These are phyloP conservation scores for Xestia c-nigrum DNA, from an alignment of 2,888 invertebrate species.

Conservation along the genomic window DNA sequence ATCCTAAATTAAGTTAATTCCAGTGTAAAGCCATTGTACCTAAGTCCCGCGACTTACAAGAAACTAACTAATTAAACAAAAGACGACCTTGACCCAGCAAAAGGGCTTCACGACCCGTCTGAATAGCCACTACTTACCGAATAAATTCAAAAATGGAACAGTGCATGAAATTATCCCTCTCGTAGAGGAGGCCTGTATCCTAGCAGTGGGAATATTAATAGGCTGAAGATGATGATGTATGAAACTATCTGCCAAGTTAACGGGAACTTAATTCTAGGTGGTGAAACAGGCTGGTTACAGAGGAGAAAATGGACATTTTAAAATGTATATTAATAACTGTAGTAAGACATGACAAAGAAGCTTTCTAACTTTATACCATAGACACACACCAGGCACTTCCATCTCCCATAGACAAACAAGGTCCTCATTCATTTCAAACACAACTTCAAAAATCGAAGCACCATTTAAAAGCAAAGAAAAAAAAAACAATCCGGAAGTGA, in stretches of 20 bases:
- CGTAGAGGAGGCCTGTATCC: no score
- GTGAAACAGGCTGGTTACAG: neutral
- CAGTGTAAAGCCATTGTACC: neutral
- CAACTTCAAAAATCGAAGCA: slow-evolving; percentile 12
- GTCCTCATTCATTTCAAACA: slow-evolving; percentile 27
- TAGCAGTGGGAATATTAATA: no score
- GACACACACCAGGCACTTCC: neutral
- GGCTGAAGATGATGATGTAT: no score
- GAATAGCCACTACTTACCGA: no score
- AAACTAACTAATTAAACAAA: neutral
- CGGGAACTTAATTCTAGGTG: no score
- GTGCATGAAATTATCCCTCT: no score
- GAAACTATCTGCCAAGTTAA: no score
- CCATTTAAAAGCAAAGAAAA: slow-evolving; percentile 27
- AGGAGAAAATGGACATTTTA: neutral
- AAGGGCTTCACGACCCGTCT: no score
- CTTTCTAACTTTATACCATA: neutral
- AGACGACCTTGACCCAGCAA: no score
- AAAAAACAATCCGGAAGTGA: slow-evolving; percentile 53
- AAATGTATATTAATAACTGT: neutral
- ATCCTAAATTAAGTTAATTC: neutral
- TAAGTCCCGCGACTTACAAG: neutral
- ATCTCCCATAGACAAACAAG: slow-evolving; percentile 22
- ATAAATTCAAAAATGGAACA: no score
- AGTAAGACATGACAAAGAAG: neutral